Percentiles rank a stretch among this genome's conserved stretches.
Evolutionary conservation across 2,113 vertebrate species (phyloP).

Genomic region (Ascaphus truei): DNA sequence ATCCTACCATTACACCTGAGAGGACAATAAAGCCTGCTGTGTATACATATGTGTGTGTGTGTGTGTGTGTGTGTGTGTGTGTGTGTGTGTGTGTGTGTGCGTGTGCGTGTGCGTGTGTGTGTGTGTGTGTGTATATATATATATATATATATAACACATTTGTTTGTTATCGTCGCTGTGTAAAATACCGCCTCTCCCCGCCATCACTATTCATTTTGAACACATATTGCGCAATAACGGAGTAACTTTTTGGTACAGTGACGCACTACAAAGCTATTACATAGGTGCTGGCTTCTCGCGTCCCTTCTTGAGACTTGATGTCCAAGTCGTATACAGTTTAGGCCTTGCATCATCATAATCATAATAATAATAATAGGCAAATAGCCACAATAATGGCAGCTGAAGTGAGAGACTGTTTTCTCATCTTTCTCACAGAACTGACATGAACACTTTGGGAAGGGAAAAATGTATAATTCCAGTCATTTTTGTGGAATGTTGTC

Average conservation of each 20-base stretch:
- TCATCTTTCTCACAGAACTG: not conserved
- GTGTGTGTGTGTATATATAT: no score
- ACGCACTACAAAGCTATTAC: not conserved
- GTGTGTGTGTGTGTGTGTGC: no score
- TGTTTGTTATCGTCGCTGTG: not conserved
- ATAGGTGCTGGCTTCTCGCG: not conserved
- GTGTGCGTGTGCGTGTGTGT: no score
- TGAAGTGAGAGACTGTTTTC: not conserved
- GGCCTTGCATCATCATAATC: not conserved
- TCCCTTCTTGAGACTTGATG: not conserved
- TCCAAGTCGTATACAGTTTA: not conserved
- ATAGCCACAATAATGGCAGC: not conserved
- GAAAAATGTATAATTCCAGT: constrained; percentile 1
- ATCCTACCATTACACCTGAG: no score
- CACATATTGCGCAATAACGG: not conserved
- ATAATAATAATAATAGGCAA: no score
- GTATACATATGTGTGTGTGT: no score
- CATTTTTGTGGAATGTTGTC: constrained; percentile 21
- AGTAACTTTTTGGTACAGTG: not conserved
- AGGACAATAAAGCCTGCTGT: no score
- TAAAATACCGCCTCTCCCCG: not conserved
- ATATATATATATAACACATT: no score
- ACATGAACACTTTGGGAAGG: not conserved
- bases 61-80: no score
- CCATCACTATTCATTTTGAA: not conserved